Base-by-base conservation (phyloP, 1,140 invertebrate genomes). In the Aphelinus atriplicis region DNA sequence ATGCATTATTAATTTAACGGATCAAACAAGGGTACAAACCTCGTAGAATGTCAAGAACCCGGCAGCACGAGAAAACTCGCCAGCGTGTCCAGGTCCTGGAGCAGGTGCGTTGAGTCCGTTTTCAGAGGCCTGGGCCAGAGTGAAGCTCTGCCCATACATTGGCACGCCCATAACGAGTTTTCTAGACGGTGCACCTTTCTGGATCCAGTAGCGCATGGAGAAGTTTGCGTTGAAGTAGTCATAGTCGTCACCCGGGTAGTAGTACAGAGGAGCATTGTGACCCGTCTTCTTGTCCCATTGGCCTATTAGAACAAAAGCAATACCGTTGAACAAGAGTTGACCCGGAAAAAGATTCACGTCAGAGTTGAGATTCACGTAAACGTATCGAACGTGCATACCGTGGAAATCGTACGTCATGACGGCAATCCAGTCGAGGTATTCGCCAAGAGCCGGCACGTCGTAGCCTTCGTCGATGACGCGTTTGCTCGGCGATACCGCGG, bases 381-480 rank as follows among this genome's bases (percentile, higher is more conserved):
- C 26, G 26, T 26, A 26, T 26, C 26, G 26, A 26, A 26, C 26
- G 26, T 26, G 26, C 26, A 26, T 26, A 26, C 26, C 26, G 79
- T 95, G 94, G 83, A 93, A 95, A 83, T 96, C 95, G 82, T 96
- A 96, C 0, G 93, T 91, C 95, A 96, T 96, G 0, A 96, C 90
- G 9, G 94, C 92, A 76, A 97, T 95, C 93, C 95, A 96, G 83
- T 96, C 94, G 68, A 96, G 88, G 81, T 95, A 92, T 42, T 89
- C 87, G 0, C 91, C 91, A 2, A 96, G 80, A 2, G 88, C 84
- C 1, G 93, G 92, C 0, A 96, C 91, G 80, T 96, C 93, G 80
- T 96, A 96, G 6, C 91, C 93, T 45, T 80, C 80, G 77, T 89
- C 88, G 4, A 89, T 86, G 3, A 89, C 87, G 61, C 83, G 80